A percentile compares a stretch with the other conserved stretches of the same genome.
phyloP scores from a whole-genome alignment of 2,797 vertebrate genomes.

The Cirrhinus molitorella region DNA sequence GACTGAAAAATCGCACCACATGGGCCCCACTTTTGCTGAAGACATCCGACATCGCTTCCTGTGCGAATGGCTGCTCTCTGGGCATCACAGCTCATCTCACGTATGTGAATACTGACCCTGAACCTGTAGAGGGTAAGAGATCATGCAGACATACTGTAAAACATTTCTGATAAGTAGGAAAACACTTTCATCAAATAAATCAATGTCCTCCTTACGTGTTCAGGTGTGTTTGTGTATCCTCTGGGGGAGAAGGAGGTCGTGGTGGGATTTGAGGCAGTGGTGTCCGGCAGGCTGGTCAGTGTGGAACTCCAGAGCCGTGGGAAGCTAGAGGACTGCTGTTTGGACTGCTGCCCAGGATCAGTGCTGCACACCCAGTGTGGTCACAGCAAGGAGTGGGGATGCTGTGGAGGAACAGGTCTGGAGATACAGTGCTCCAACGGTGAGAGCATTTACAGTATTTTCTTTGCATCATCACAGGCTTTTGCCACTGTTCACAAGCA shows the following conservation, averaged over 20 bases:
- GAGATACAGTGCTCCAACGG: slow-evolving; percentile 86
- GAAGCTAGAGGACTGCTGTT: slow-evolving; percentile 86
- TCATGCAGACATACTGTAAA: background rate
- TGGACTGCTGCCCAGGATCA: slow-evolving; percentile 77
- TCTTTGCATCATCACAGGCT: background rate
- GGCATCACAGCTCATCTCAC: slow-evolving; percentile 87
- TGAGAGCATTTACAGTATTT: slow-evolving; percentile 68
- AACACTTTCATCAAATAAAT: background rate
- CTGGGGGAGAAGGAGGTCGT: slow-evolving; percentile 93
- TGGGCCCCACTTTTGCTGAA: slow-evolving; percentile 93
- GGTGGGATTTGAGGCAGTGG: slow-evolving; percentile 87
- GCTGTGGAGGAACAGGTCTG: slow-evolving; percentile 75
- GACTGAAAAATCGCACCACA: slow-evolving; percentile 86
- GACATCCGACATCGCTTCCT: slow-evolving; percentile 91
- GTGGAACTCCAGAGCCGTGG: slow-evolving; percentile 89
- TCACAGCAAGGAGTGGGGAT: slow-evolving; percentile 79
- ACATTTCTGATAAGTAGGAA: background rate
- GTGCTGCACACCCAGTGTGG: slow-evolving; percentile 78
- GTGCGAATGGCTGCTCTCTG: slow-evolving; percentile 91
- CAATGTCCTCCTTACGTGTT: background rate
- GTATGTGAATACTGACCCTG: slow-evolving; percentile 87
- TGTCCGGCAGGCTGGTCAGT: slow-evolving; percentile 83
- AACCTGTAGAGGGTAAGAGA: slow-evolving; percentile 89
- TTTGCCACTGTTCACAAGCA: background rate
- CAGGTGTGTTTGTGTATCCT: slow-evolving; percentile 95